Evolutionary conservation across 2,113 vertebrate genomes (phyloP), one percentile per base, ranked within the genome.

Genomic region (Excalfactoria chinensis): DNA sequence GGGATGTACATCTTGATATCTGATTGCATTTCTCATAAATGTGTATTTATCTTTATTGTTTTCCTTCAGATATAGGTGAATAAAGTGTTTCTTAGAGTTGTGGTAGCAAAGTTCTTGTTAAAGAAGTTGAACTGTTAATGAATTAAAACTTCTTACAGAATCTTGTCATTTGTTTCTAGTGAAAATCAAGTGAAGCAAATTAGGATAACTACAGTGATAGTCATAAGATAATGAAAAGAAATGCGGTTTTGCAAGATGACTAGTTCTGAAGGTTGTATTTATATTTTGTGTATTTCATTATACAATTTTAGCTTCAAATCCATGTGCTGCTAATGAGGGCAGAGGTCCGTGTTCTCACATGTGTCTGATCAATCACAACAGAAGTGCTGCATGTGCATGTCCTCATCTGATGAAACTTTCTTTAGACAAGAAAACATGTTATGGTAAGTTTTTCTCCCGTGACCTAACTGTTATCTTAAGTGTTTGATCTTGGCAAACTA

Each of bases 381-480:
- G 98, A 89, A 99, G 98, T 0, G 98, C 98, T 4, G 98, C 99
- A 19, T 99, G 99, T 94, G 98, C 98, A 6, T 99, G 99, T 71
- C 99, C 99, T 6, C 99, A 99, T 94, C 98, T 99, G 72, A 99
- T 99, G 99, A 99, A 99, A 96, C 97, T 99, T 34, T 98, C 99
- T 20, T 46, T 97, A 26, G 98, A 99, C 98, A 98, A 98, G 93
- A 99, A 97, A 83, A 99, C 98, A 6, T 99, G 99, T 94, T 98
- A 98, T 17, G 98, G 99, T 99, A 97, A 98, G 98, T 92, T 62
- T 84, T 90, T n/a, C 48, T 68, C 37, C 34, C 17, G 13, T 23
- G 78, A 3, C 22, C 11, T 90, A 62, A 5, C 21, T 41, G 26
- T 23, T 34, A 32, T 53, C 56, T 75, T 71, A 43, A 28, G 11